Evolutionary conservation across 2,113 vertebrate species (phyloP).

Genomic region (Zapornia atra): DNA sequence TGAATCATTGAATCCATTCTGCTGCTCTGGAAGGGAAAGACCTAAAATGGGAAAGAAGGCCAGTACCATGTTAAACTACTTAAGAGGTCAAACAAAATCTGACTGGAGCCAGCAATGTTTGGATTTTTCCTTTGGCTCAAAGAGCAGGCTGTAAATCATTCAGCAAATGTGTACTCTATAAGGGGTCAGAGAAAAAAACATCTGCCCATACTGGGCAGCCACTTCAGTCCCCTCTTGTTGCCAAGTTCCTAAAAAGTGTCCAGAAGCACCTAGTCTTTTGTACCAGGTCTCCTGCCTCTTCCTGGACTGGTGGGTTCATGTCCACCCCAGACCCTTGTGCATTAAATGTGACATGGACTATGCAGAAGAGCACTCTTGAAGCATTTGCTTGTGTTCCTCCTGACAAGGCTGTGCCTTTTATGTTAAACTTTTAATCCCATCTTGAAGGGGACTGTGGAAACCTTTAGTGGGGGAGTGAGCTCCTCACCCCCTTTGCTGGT

Average conservation of each 20-base stretch:
- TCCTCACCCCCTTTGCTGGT: background rate
- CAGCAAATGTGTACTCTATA: conserved; percentile 27
- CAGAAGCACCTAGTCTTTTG: background rate
- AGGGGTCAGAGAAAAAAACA: conserved; percentile 53
- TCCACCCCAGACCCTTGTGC: background rate
- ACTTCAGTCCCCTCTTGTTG: background rate
- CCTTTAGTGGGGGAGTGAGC: background rate
- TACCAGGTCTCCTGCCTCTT: background rate
- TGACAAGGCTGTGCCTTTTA: background rate
- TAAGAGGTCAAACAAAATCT: conserved; percentile 51
- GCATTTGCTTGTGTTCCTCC: background rate
- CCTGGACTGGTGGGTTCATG: background rate
- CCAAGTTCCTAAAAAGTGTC: conserved; percentile 34
- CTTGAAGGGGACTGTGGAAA: background rate
- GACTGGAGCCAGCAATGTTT: conserved; percentile 42
- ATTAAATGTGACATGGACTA: background rate
- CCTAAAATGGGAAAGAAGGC: conserved; percentile 50
- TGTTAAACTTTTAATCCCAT: background rate
- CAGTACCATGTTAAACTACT: conserved; percentile 61
- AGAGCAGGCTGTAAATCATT: conserved; percentile 40
- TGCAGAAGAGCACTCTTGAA: background rate
- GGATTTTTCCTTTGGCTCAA: conserved; percentile 61
- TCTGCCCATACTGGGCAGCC: conserved; percentile 36
- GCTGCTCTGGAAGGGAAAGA: background rate
- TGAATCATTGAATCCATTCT: background rate